Conservation (phyloP, 2,113 vertebrate species). For the Nerophis ophidion region DNA sequence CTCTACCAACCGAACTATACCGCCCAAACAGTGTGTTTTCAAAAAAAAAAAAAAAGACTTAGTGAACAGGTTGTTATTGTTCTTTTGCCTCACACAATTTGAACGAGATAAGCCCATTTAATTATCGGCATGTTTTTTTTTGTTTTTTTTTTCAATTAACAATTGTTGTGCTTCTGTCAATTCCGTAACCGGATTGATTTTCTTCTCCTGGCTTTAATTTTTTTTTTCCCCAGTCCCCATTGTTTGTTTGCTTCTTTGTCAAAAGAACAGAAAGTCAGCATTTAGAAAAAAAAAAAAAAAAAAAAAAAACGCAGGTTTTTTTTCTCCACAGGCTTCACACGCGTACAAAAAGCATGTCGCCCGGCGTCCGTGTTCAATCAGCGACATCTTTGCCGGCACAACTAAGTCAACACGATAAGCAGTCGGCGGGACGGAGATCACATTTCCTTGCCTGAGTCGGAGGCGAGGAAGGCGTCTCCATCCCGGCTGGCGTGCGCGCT, state of each 20-base stretch:
- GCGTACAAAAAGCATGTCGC: neutral
- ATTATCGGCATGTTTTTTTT: no score
- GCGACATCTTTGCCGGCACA: slow-evolving; percentile 18
- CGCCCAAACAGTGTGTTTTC: no score
- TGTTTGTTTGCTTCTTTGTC: no score
- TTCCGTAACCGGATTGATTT: no score
- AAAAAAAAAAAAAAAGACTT: no score
- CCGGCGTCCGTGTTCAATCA: slow-evolving; percentile 23
- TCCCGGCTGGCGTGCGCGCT: slow-evolving; percentile 46
- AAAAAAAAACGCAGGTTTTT: neutral
- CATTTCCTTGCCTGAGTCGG: slow-evolving; percentile 28
- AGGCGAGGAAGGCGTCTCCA: slow-evolving; percentile 47
- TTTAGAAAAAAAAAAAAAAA: neutral
- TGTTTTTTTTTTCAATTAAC: no score
- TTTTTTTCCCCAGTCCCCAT: no score
- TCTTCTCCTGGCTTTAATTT: no score
- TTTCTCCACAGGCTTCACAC: neutral
- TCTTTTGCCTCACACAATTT: neutral
- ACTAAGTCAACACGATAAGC: slow-evolving; percentile 51
- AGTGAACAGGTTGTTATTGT: neutral
- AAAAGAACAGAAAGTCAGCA: no score
- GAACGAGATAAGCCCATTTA: neutral
- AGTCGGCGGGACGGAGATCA: slow-evolving; percentile 40
- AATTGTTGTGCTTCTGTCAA: no score
- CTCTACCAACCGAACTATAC: no score